Evolutionary conservation across 2,888 invertebrate species (phyloP).

Genomic region (Rhorus exstirpatorius): DNA sequence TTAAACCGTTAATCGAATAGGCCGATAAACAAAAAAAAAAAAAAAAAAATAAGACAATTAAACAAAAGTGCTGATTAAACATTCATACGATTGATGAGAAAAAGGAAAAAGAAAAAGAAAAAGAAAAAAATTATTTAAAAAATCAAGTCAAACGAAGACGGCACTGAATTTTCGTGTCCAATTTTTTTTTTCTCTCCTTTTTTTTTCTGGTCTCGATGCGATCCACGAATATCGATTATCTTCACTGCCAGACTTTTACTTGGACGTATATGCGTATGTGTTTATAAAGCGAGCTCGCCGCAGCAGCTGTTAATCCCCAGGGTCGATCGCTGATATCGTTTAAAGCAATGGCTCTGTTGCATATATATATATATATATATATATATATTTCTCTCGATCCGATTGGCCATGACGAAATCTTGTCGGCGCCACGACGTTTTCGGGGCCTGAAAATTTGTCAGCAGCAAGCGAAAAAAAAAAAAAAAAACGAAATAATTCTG

Average conservation of each 20-base stretch:
- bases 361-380: background rate
- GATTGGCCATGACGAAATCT: slow-evolving; percentile 10
- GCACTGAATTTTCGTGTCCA: background rate
- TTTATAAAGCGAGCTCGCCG: slow-evolving; percentile 52
- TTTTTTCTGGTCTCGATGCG: slow-evolving; percentile 26
- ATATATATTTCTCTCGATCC: slow-evolving; percentile 3
- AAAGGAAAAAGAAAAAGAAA: slow-evolving; percentile 5
- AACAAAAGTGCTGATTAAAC: background rate
- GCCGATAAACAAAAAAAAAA: background rate
- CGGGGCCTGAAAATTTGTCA: background rate
- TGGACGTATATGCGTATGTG: background rate
- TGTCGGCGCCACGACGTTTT: background rate
- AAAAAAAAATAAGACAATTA: slow-evolving; percentile 13
- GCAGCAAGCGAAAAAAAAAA: background rate
- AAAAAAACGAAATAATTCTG: too few species aligned
- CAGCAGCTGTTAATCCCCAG: slow-evolving; percentile 66
- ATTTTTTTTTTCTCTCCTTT: slow-evolving; percentile 15
- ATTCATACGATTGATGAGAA: background rate
- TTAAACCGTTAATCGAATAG: too few species aligned
- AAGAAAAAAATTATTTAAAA: background rate
- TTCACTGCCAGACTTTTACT: slow-evolving; percentile 1
- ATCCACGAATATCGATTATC: slow-evolving; percentile 44
- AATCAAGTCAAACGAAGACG: background rate
- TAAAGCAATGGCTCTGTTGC: slow-evolving; percentile 39
- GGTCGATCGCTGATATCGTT: slow-evolving; percentile 65